Conservation (phyloP, 64 coral and sea anemone genomes). For the Trachythela sp. region DNA sequence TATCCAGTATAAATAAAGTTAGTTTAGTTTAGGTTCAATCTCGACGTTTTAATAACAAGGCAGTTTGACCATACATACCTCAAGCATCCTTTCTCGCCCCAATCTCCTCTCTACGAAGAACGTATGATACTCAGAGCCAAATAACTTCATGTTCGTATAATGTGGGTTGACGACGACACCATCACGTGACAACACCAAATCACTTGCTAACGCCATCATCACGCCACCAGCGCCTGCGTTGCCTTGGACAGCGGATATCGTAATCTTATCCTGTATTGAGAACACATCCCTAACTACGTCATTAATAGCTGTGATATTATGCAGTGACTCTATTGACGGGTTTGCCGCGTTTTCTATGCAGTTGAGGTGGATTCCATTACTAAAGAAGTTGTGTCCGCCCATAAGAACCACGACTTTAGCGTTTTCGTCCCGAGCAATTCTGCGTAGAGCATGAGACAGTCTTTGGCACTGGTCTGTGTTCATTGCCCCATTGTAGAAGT, state of each 20-base stretch:
- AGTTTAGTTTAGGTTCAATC: too few relatives aligned
- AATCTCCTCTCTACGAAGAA: constrained; percentile 53
- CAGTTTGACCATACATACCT: constrained; percentile 2
- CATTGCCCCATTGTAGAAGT: constrained; percentile 79
- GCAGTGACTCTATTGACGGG: constrained; percentile 52
- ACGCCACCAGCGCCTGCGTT: constrained; percentile 65
- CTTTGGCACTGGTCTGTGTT: constrained; percentile 57
- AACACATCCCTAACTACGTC: constrained; percentile 54
- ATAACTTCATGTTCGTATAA: constrained; percentile 61
- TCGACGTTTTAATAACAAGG: background rate
- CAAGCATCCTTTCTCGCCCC: constrained; percentile 22
- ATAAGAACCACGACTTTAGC: constrained; percentile 57
- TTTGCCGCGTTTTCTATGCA: constrained; percentile 47
- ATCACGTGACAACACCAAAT: constrained; percentile 48
- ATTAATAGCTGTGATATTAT: constrained; percentile 68
- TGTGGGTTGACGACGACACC: constrained; percentile 65
- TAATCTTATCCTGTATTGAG: constrained; percentile 54
- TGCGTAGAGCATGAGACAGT: constrained; percentile 13
- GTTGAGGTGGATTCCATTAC: constrained; percentile 75
- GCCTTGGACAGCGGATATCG: constrained; percentile 51
- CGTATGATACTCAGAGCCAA: constrained; percentile 67
- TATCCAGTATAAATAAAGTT: too few relatives aligned
- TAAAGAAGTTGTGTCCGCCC: constrained; percentile 60
- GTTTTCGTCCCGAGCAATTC: constrained; percentile 38
- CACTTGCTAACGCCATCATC: constrained; percentile 65